Conservation (phyloP, 2,113 vertebrate species). For the Urocitellus parryii region DNA sequence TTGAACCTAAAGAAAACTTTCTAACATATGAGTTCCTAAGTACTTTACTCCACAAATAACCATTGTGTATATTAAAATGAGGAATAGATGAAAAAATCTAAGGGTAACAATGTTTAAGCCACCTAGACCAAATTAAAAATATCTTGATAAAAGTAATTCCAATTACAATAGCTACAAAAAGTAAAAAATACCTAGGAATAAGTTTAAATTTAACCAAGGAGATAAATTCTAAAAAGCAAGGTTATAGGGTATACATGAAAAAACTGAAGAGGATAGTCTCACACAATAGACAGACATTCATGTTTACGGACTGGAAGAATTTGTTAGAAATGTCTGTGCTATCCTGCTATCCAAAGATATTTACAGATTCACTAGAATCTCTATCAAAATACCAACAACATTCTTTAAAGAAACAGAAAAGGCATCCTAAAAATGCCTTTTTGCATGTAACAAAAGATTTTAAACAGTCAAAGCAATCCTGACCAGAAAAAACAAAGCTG, state of each 20-base stretch:
- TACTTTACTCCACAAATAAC: conserved; percentile 75
- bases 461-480: background rate
- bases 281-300: background rate
- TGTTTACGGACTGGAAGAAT: background rate
- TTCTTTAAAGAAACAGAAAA: background rate
- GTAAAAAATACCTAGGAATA: background rate
- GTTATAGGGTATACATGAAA: background rate
- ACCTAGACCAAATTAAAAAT: conserved; percentile 84
- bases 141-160: conserved; percentile 78
- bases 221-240: background rate
- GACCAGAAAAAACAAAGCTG: background rate
- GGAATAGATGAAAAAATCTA: background rate
- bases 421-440: background rate
- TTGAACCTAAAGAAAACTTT: conserved; percentile 54
- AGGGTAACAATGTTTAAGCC: conserved; percentile 74
- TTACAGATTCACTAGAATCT: background rate
- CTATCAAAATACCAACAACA: background rate
- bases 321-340: background rate
- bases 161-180: background rate
- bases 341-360: background rate
- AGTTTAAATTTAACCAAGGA: background rate
- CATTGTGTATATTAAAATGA: conserved; percentile 48
- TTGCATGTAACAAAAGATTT: background rate
- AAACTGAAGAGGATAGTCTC: background rate
- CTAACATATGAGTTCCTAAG: conserved; percentile 67